Conservation (phyloP, 2,888 invertebrate genomes). For the Galerucella nymphaeae region DNA sequence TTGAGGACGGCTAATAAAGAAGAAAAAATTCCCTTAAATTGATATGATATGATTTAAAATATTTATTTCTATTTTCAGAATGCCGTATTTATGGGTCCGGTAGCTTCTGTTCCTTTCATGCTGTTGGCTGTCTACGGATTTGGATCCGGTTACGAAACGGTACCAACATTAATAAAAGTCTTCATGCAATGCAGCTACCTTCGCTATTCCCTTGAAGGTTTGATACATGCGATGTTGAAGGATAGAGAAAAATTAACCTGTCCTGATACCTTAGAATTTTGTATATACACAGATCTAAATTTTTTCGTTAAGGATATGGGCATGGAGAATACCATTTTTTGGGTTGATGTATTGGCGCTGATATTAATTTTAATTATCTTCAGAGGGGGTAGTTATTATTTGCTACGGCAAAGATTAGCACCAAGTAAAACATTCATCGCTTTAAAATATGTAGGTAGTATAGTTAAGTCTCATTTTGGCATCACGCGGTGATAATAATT, state of each 20-base stretch:
- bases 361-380: slow-evolving; percentile 72
- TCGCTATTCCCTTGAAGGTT: slow-evolving; percentile 75
- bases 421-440: slow-evolving; percentile 79
- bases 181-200: slow-evolving; percentile 86
- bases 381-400: slow-evolving; percentile 76
- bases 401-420: slow-evolving; percentile 77
- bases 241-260: slow-evolving; percentile 81
- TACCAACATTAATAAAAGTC: slow-evolving; percentile 80
- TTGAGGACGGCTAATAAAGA: no score
- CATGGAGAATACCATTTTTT: slow-evolving; percentile 76
- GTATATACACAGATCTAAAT: slow-evolving; percentile 79
- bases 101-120: slow-evolving; percentile 87
- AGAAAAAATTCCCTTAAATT: no score
- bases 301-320: slow-evolving; percentile 81
- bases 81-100: slow-evolving; percentile 90
- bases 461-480: slow-evolving; percentile 72
- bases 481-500: slow-evolving; percentile 49
- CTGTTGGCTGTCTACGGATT: slow-evolving; percentile 88
- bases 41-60: no score
- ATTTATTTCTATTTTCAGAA: slow-evolving; percentile 70
- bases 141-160: slow-evolving; percentile 75
- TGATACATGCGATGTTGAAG: slow-evolving; percentile 82
- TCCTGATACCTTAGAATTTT: slow-evolving; percentile 76
- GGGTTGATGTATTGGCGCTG: slow-evolving; percentile 76
- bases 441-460: slow-evolving; percentile 75